Conservation (phyloP, 2,888 invertebrate genomes). For the Pollenia amentaria region DNA sequence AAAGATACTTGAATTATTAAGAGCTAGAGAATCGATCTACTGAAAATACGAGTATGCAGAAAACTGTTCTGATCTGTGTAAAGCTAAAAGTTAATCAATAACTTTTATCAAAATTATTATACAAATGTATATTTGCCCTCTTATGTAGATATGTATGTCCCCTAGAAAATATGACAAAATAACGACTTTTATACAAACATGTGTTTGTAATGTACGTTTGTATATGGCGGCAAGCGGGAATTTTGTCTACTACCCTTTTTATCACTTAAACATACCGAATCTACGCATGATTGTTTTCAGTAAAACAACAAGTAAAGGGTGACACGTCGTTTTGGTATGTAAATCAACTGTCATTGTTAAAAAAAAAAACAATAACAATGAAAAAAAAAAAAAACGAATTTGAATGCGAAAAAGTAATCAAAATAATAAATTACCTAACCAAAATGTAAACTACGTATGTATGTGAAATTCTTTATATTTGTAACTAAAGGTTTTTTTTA, state of each 20-base stretch:
- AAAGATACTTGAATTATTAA: too few species aligned
- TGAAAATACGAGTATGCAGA: too few species aligned
- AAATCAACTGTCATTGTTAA: slow-evolving; percentile 84
- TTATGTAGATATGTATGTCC: background rate
- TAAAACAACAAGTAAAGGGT: slow-evolving; percentile 75
- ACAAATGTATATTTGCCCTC: background rate
- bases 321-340: slow-evolving; percentile 84
- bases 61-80: background rate
- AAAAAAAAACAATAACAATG: slow-evolving; percentile 70
- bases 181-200: slow-evolving; percentile 44
- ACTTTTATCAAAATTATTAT: background rate
- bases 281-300: slow-evolving; percentile 63
- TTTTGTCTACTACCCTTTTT: slow-evolving; percentile 49
- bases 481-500: slow-evolving; percentile 66
- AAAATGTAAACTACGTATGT: slow-evolving; percentile 74
- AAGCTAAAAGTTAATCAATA: slow-evolving; percentile 13
- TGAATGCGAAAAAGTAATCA: slow-evolving; percentile 81
- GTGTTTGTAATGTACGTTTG: background rate
- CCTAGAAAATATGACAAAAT: slow-evolving; percentile 30
- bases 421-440: slow-evolving; percentile 85
- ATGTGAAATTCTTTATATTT: slow-evolving; percentile 52
- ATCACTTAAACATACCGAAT: slow-evolving; percentile 50
- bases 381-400: slow-evolving; percentile 78
- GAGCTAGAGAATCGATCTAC: too few species aligned
- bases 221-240: slow-evolving; percentile 23